These are phyloP conservation scores for Nilaparvata lugens DNA, from an alignment of 1,140 invertebrate genomes.

Conservation along the genomic window DNA sequence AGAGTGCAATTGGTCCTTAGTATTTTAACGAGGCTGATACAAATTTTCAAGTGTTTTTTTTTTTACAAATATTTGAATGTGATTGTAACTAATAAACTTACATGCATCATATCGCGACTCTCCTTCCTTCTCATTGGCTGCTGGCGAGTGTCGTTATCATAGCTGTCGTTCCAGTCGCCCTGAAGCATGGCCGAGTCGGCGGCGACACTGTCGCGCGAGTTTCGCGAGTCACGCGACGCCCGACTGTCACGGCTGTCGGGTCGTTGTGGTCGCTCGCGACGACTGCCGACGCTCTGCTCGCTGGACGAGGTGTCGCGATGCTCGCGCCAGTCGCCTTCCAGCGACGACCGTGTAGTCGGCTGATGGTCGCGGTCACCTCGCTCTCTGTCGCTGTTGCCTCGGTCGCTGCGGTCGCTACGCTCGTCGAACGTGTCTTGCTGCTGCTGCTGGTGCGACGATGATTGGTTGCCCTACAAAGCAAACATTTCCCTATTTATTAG, in stretches of 20 bases:
- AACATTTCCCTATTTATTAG: too few relatives aligned
- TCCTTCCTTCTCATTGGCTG: background rate
- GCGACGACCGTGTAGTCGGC: too few relatives aligned
- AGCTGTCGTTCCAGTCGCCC: background rate
- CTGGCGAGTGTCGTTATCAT: background rate
- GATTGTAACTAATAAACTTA: too few relatives aligned
- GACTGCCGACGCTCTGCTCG: too few relatives aligned
- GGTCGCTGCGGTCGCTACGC: background rate
- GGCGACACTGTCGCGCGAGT: conserved; percentile 29
- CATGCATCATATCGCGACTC: background rate
- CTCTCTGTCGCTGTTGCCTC: conserved; percentile 14
- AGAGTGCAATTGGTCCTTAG: too few relatives aligned
- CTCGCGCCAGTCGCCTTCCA: too few relatives aligned
- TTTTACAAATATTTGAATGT: too few relatives aligned
- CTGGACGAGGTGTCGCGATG: too few relatives aligned
- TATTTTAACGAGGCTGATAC: too few relatives aligned
- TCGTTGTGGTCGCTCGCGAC: conserved; percentile 37
- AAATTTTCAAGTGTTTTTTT: too few relatives aligned
- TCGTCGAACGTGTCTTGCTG: background rate
- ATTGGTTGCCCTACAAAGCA: too few relatives aligned
- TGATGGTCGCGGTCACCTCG: conserved; percentile 9
- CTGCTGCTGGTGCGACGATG: conserved; percentile 23
- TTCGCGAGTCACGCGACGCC: conserved; percentile 44
- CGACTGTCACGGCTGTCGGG: conserved; percentile 44
- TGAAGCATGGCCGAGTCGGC: background rate